Base-by-base conservation (phyloP, 2,797 vertebrate genomes). In the Hoplostethus atlanticus region DNA sequence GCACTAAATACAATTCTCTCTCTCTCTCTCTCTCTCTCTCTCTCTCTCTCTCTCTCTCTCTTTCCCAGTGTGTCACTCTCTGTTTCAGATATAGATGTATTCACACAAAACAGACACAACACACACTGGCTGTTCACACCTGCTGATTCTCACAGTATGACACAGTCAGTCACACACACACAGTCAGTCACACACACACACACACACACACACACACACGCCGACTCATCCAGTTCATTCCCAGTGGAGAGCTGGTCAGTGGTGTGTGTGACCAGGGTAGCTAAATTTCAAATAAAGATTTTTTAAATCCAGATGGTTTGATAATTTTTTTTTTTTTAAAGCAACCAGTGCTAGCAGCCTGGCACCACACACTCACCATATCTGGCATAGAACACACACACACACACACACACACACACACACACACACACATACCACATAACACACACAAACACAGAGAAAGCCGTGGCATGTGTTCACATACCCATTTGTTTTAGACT, bases 81-180 rank as follows among this genome's bases (percentile, higher is more conserved):
- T 80, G 69, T 81, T 58, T 83, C 60, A 78, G 44, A 86, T 70
- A 83, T 50, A 84, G 73, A 85, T 79, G 65, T 84, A 81, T 79
- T 84, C 81, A 73, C 73, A 74, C 68, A 73, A 77, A 72, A 79
- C 75, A 71, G 68, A 86, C 81, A 71, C 84, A 86, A 71, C 84
- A 86, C 83, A 83, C 88, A 73, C 84, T 80, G 68, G 51, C 56
- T 76, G 75, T 79, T 85, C 85, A 83, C 85, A 84, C 81, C 80
- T 76, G 83, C 87, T 85, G 84, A 64, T 65, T 73, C 75, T 77
- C 77, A 64, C 79, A 67, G 73, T 83, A 58, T 77, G 80, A 86
- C 78, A 84, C 78, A 77, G 68, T 72, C 73, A 76, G 64, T 46
- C 72, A 71, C 21, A 21, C 21, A 21, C 21, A 21, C 21, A 21